Percentiles rank a stretch among this genome's conserved stretches.
Conservation (phyloP, 1,140 invertebrate genomes). For the Magallana ariakensis region DNA sequence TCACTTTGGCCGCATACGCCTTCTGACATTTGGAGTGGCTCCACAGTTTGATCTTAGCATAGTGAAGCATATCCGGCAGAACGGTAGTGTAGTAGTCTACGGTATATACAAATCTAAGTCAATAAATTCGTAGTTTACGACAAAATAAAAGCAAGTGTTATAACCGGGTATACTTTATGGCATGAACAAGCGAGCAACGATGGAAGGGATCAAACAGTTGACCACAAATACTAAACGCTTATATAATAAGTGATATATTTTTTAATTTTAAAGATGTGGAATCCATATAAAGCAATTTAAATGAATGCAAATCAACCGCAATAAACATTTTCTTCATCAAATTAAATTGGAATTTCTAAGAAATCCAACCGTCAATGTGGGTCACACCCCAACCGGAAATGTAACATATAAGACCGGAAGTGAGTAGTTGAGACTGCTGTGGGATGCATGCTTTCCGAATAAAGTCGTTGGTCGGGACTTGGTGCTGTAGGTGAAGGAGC, state of each 20-base stretch:
- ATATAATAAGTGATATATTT: too few species aligned
- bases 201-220: too few species aligned
- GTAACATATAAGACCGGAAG: slow-evolving; percentile 62
- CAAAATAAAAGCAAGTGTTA: too few species aligned
- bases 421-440: slow-evolving; percentile 43
- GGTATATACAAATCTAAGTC: not conserved
- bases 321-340: too few species aligned
- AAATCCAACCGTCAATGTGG: slow-evolving; percentile 52
- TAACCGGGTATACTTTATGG: too few species aligned
- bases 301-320: too few species aligned
- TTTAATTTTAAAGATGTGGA: too few species aligned
- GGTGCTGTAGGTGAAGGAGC: slow-evolving; percentile 63
- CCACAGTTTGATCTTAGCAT: slow-evolving; percentile 67
- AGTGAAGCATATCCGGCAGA: slow-evolving; percentile 61
- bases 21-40: slow-evolving; percentile 58
- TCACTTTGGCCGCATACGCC: slow-evolving; percentile 59
- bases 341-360: too few species aligned
- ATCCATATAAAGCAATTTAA: too few species aligned
- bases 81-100: slow-evolving; percentile 59
- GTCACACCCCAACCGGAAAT: slow-evolving; percentile 70
- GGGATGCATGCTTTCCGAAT: slow-evolving; percentile 64
- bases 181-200: too few species aligned
- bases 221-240: too few species aligned
- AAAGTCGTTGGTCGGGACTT: slow-evolving; percentile 52
- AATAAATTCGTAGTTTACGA: too few species aligned